A percentile compares a stretch with the other conserved stretches of the same genome.
Conservation (phyloP, 2,888 invertebrate genomes). For the Lycocerus yunnanus region DNA sequence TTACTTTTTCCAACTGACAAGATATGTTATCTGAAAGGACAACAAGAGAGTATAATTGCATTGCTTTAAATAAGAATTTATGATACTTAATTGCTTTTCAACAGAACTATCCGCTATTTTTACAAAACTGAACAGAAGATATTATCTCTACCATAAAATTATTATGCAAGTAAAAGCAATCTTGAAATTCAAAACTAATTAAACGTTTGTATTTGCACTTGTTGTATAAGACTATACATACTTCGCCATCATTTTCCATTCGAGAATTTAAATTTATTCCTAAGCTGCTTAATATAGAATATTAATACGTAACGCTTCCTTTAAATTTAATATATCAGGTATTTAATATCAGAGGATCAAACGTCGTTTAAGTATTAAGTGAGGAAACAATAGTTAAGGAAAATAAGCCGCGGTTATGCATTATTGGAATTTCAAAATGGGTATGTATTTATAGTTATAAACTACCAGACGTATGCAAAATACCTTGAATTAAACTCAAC, state of each 20-base stretch:
- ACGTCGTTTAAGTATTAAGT: not conserved
- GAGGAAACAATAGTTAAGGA: conserved; percentile 7
- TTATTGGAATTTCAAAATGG: conserved; percentile 13
- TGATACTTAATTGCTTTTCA: not conserved
- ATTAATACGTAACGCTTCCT: conserved; percentile 1
- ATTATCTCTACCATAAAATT: not conserved
- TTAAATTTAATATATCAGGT: conserved; percentile 9
- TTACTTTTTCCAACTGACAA: not conserved
- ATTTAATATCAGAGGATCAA: conserved; percentile 14
- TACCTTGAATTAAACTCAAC: not conserved
- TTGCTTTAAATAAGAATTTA: not conserved
- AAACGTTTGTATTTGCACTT: not conserved
- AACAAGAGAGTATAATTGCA: not conserved
- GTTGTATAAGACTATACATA: not conserved
- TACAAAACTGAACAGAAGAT: not conserved
- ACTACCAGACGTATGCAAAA: not conserved
- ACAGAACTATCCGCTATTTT: not conserved
- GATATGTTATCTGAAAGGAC: not conserved
- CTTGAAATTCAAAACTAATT: not conserved
- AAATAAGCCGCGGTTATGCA: not conserved
- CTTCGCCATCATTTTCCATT: not conserved
- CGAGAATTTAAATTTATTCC: not conserved
- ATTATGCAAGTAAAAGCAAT: not conserved
- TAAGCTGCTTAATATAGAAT: conserved; percentile 2
- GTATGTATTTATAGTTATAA: not conserved